A percentile compares a stretch with the other conserved stretches of the same genome.
Evolutionary conservation across 2,888 invertebrate species (phyloP).

Genomic region (Pinctada fucata): DNA sequence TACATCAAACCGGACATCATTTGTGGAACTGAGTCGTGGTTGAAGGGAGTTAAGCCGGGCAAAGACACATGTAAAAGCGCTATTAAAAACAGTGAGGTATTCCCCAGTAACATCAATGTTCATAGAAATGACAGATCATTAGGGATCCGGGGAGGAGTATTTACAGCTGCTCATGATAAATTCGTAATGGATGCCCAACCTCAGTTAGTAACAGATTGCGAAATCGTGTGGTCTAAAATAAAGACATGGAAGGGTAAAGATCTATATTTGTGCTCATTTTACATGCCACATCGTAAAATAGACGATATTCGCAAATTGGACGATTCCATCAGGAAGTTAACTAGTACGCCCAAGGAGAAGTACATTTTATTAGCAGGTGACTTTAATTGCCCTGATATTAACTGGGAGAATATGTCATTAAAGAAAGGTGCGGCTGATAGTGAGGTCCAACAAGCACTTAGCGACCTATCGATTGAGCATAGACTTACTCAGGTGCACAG

Average conservation of each 20-base stretch:
- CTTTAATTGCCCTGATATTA: conserved; percentile 9
- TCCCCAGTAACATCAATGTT: not conserved
- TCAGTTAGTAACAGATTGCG: conserved; percentile 2
- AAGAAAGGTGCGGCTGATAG: not conserved
- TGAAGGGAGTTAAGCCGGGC: conserved; percentile 35
- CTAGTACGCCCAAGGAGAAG: not conserved
- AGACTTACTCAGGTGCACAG: conserved; percentile 21
- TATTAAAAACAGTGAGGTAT: conserved; percentile 24
- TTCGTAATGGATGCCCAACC: conserved; percentile 19
- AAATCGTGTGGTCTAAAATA: conserved; percentile 16
- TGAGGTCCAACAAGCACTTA: conserved; percentile 22
- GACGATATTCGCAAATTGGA: conserved; percentile 2
- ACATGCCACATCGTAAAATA: conserved; percentile 38
- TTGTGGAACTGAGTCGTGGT: conserved; percentile 33
- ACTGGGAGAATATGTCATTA: not conserved
- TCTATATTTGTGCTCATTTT: conserved; percentile 5
- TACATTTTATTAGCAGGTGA: conserved; percentile 11
- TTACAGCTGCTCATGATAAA: conserved; percentile 2
- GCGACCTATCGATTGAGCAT: conserved; percentile 31
- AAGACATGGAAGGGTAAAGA: conserved; percentile 3
- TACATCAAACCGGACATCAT: conserved; percentile 34
- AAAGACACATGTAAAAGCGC: conserved; percentile 20
- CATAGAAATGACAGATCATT: conserved; percentile 28
- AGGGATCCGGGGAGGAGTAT: conserved; percentile 30
- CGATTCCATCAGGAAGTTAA: conserved; percentile 17